A percentile compares a stretch with the other conserved stretches of the same genome.
Evolutionary conservation across 2,888 invertebrate species (phyloP).

Genomic region (Pristionchus exspectatus): DNA sequence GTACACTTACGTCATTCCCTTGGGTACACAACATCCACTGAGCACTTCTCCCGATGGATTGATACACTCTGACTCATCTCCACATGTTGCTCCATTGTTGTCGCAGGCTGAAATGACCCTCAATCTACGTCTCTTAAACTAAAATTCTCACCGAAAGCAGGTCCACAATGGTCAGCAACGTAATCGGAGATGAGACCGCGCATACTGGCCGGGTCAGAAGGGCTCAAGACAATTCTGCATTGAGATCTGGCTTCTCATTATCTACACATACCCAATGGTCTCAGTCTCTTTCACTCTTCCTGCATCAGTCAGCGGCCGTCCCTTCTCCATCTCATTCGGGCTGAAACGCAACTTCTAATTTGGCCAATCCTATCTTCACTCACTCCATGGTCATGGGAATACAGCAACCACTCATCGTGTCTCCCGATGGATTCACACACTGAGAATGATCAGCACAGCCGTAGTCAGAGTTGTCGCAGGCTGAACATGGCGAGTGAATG

Average conservation of each 20-base stretch:
- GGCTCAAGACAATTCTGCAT: neutral
- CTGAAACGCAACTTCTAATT: neutral
- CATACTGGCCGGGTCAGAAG: neutral
- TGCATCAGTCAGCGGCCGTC: neutral
- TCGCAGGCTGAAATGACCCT: neutral
- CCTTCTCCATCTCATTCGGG: neutral
- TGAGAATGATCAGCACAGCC: neutral
- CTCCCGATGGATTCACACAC: slow-evolving; percentile 19
- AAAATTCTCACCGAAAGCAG: slow-evolving; percentile 26
- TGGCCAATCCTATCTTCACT: neutral
- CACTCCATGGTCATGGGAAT: neutral
- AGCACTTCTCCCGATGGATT: slow-evolving; percentile 20
- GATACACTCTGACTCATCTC: neutral
- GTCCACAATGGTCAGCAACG: neutral
- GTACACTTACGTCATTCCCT: slow-evolving; percentile 12
- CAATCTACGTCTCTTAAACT: neutral
- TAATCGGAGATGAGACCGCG: slow-evolving; percentile 26
- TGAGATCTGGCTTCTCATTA: neutral
- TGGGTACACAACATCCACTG: slow-evolving; percentile 29
- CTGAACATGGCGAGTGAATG: neutral
- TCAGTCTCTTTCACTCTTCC: neutral
- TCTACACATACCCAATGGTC: neutral
- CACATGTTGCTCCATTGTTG: neutral
- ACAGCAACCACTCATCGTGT: neutral
- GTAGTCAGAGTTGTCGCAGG: neutral